Evolutionary conservation across 2,888 invertebrate species (phyloP).

Genomic region (Phlogophora meticulosa): DNA sequence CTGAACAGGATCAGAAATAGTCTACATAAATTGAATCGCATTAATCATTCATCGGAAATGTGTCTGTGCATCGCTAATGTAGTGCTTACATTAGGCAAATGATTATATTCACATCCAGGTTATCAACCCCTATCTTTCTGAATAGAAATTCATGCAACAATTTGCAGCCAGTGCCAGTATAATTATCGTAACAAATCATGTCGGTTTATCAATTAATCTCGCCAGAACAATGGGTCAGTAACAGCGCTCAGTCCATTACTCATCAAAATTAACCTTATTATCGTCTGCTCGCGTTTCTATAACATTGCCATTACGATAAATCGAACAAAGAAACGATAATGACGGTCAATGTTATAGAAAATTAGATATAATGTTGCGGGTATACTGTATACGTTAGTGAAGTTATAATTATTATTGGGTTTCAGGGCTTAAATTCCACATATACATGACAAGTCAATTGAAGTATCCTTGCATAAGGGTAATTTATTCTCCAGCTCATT

Average conservation of each 20-base stretch:
- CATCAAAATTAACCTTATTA: conserved; percentile 58
- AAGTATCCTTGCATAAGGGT: no score
- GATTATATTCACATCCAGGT: background rate
- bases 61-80: background rate
- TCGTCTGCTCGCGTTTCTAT: conserved; percentile 10
- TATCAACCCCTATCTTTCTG: conserved; percentile 17
- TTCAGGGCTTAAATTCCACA: no score
- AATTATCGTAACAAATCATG: conserved; percentile 50
- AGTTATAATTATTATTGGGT: no score
- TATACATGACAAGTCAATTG: no score
- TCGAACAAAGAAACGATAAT: conserved; percentile 41
- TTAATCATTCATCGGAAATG: background rate
- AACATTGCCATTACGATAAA: conserved; percentile 31
- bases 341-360: conserved; percentile 39
- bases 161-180: conserved; percentile 27
- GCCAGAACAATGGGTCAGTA: conserved; percentile 42
- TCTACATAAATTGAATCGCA: no score
- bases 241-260: conserved; percentile 42
- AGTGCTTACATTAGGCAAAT: conserved; percentile 24
- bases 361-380: conserved; percentile 28
- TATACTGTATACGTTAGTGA: no score
- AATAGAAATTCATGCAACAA: conserved; percentile 40
- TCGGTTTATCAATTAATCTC: conserved; percentile 56
- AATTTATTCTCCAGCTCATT: no score
- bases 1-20: background rate